Base-by-base conservation (phyloP, 2,113 vertebrate species). In the Syngnathus scovelli region DNA sequence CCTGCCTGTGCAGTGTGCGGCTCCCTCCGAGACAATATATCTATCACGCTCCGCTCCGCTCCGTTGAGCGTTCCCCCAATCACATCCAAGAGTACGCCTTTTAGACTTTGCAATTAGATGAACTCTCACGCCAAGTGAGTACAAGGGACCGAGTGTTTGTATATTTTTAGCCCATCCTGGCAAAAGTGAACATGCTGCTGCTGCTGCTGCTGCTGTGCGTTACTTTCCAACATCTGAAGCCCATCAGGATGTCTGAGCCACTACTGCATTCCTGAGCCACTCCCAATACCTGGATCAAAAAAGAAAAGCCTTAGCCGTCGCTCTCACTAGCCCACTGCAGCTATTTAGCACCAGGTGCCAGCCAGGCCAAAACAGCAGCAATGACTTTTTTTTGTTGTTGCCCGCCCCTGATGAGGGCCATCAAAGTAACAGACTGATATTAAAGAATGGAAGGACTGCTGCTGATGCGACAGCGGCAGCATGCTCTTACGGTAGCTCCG, bases 181-280 rank as follows among this genome's bases (percentile, higher is more conserved):
- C 80, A 79, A 77, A 89, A 87, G 77, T 82, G 85, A 88, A 84
- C 79, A 81, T 85, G 86, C 84, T 85, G 27, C 27, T 3, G 27
- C 27, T 0, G 27, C 27, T 3, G 27, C 27, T 33, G 27, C 27
- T 33, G 87, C 86, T 82, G 78, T 79, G 84, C 83, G 86, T 83
- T 88, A 83, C 76, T 89, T 86, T 89, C 84, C 83, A 85, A 82
- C 86, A 88, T 89, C 90, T 91, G 89, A 83, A 88, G 81, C 86
- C 83, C 87, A 89, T 92, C 86, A 89, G 73, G 75, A 81, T 81
- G 88, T 87, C 82, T 78, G 82, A 90, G 84, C 87, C 87, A 85
- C 87, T 79, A 73, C 78, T 85, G 84, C 91, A 92, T 92, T 87
- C 88, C 88, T 86, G 72, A 89, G 85, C 83, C 78, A 77, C 89